Conservation (phyloP, 2,888 invertebrate species). For the Tortrix viridana region DNA sequence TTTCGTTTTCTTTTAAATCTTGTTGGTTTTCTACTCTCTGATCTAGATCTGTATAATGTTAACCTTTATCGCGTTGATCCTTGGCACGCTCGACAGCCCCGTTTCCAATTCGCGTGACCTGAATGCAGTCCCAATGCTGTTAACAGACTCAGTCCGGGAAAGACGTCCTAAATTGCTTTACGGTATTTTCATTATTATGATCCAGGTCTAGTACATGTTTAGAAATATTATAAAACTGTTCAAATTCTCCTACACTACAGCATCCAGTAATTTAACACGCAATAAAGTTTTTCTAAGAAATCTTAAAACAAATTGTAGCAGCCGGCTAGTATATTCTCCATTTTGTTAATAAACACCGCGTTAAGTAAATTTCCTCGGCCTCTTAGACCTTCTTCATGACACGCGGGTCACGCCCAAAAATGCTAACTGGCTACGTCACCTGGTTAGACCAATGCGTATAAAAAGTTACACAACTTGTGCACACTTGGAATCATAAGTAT, state of each 20-base stretch:
- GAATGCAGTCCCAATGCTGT: slow-evolving; percentile 28
- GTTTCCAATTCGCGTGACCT: slow-evolving; percentile 34
- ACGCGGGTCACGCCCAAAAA: slow-evolving; percentile 12
- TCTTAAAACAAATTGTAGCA: neutral
- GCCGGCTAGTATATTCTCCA: neutral
- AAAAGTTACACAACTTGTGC: slow-evolving; percentile 27
- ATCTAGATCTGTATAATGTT: slow-evolving; percentile 25
- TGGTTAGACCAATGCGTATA: slow-evolving; percentile 25
- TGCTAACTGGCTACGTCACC: slow-evolving; percentile 23
- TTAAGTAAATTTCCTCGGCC: slow-evolving; percentile 10
- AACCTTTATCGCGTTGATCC: slow-evolving; percentile 33
- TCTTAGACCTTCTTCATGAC: slow-evolving; percentile 2
- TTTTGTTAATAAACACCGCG: slow-evolving; percentile 6
- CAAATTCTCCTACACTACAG: neutral
- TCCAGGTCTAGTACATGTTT: too few species aligned
- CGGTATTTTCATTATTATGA: neutral
- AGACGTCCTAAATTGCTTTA: slow-evolving; percentile 1
- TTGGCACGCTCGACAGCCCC: slow-evolving; percentile 35
- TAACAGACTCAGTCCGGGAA: slow-evolving; percentile 8
- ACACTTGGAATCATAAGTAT: slow-evolving; percentile 22
- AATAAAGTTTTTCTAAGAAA: neutral
- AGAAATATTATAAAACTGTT: too few species aligned
- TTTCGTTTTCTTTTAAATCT: slow-evolving; percentile 12
- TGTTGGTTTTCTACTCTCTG: slow-evolving; percentile 7
- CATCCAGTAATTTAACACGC: neutral